Evolutionary conservation across 1,140 invertebrate genomes (phyloP).

Genomic region (Saccostrea echinata): DNA sequence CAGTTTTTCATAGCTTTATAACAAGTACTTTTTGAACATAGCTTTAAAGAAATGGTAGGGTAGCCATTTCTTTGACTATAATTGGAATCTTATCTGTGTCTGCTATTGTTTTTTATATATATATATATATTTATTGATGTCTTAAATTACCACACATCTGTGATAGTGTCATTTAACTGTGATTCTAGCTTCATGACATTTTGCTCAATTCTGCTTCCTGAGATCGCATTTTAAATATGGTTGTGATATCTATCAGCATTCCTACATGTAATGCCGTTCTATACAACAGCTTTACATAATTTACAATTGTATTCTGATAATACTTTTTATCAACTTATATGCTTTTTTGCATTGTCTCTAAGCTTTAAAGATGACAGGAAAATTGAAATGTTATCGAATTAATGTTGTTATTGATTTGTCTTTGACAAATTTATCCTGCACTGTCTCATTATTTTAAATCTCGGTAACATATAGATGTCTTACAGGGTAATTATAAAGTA

Average conservation of each 20-base stretch:
- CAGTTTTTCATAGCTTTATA: too few relatives aligned
- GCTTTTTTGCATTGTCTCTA: background rate
- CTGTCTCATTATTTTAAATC: too few relatives aligned
- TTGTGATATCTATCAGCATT: slow-evolving; percentile 14
- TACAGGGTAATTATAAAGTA: too few relatives aligned
- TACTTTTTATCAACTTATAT: background rate
- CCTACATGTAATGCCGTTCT: background rate
- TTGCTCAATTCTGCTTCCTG: background rate
- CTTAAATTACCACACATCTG: background rate
- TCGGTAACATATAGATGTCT: too few relatives aligned
- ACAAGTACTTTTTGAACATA: too few relatives aligned
- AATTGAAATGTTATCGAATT: background rate
- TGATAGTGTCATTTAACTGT: background rate
- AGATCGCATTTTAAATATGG: background rate
- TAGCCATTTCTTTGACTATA: background rate
- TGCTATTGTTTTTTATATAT: background rate
- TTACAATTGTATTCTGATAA: background rate
- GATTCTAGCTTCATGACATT: background rate
- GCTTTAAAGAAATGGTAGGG: background rate
- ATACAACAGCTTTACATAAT: slow-evolving; percentile 6
- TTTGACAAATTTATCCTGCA: too few relatives aligned
- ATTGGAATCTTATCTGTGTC: background rate
- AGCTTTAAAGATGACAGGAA: background rate
- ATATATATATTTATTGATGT: background rate
- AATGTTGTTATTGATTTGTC: too few relatives aligned